These are phyloP conservation scores for Macrostomum lignano DNA, from an alignment of 1,140 invertebrate genomes.

Conservation along the genomic window DNA sequence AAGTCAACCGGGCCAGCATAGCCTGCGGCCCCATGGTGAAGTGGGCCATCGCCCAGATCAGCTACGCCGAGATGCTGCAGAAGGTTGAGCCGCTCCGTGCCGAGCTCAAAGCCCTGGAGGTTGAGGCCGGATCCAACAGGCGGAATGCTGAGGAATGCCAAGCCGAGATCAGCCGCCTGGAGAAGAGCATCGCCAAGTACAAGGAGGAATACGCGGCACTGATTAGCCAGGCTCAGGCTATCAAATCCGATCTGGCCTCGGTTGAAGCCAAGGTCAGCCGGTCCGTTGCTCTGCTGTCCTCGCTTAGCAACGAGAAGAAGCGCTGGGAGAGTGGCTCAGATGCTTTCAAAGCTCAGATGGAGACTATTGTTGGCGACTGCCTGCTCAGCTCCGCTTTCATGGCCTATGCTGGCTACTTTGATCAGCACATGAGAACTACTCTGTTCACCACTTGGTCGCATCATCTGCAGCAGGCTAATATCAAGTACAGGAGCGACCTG, in stretches of 20 bases:
- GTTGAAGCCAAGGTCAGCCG: slow-evolving; percentile 92
- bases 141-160: slow-evolving; percentile 58
- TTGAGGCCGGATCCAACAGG: slow-evolving; percentile 68
- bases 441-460: slow-evolving; percentile 76
- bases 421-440: slow-evolving; percentile 68
- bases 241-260: slow-evolving; percentile 78
- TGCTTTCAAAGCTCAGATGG: slow-evolving; percentile 92
- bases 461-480: slow-evolving; percentile 57
- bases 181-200: slow-evolving; percentile 74
- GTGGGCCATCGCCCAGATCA: slow-evolving; percentile 94
- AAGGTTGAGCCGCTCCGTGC: slow-evolving; percentile 80
- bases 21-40: slow-evolving; percentile 98
- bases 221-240: slow-evolving; percentile 88
- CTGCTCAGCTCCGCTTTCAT: slow-evolving; percentile 66
- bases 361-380: slow-evolving; percentile 88
- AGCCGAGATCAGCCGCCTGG: slow-evolving; percentile 47
- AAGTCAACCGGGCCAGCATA: slow-evolving; percentile 88
- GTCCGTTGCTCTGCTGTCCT: slow-evolving; percentile 70
- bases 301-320: slow-evolving; percentile 65
- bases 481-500: slow-evolving; percentile 66
- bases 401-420: slow-evolving; percentile 93
- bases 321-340: slow-evolving; percentile 88
- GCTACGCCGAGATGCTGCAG: slow-evolving; percentile 94
- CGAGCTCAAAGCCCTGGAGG: slow-evolving; percentile 59
- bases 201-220: slow-evolving; percentile 95